Evolutionary conservation across 2,113 vertebrate species (phyloP).

Genomic region (Dascyllus trimaculatus): DNA sequence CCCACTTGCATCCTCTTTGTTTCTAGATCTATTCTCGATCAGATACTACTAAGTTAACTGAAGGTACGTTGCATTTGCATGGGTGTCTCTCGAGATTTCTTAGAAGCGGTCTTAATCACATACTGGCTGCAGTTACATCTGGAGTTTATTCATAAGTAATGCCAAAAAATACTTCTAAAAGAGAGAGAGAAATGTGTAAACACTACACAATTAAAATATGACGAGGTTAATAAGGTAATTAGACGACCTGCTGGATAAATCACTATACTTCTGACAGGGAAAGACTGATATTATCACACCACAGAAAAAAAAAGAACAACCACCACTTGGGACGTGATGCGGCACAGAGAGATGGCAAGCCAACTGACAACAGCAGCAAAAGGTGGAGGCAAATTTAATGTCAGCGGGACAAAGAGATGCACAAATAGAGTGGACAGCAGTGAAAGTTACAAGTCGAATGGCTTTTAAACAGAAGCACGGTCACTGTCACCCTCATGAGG

Average conservation of each 20-base stretch:
- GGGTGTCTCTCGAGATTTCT: background rate
- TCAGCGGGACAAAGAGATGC: constrained; percentile 28
- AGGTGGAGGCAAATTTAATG: constrained; percentile 5
- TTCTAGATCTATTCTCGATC: background rate
- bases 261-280: no score
- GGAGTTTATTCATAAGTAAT: background rate
- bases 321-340: background rate
- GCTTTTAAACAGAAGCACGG: constrained; percentile 8
- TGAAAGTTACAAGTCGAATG: constrained; percentile 22
- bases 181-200: background rate
- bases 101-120: background rate
- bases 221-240: background rate
- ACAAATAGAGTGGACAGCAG: constrained; percentile 10
- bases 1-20: background rate
- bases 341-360: constrained; percentile 4
- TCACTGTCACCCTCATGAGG: constrained; percentile 23
- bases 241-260: background rate
- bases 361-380: constrained; percentile 2
- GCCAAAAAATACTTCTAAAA: background rate
- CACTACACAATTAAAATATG: background rate
- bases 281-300: background rate
- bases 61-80: background rate
- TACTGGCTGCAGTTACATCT: background rate
- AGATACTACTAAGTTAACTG: background rate
- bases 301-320: background rate